These are phyloP conservation scores for Solen grandis DNA, from an alignment of 1,140 invertebrate genomes.

Conservation along the genomic window DNA sequence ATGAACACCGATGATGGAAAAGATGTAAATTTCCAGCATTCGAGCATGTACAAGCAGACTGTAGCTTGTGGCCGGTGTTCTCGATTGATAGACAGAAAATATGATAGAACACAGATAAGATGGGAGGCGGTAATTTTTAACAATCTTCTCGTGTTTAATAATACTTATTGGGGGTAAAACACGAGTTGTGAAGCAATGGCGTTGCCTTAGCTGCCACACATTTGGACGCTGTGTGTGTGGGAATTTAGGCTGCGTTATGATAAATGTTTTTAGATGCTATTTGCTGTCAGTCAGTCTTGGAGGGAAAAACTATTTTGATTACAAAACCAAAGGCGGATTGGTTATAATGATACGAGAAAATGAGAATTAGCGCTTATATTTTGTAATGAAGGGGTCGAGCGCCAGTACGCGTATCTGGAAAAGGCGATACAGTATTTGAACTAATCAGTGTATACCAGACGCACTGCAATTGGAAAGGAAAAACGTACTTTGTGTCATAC, in stretches of 20 bases:
- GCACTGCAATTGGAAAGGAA: neutral
- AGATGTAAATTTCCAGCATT: neutral
- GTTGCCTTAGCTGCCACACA: conserved; percentile 20
- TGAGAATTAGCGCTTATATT: conserved; percentile 10
- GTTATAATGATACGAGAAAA: conserved; percentile 46
- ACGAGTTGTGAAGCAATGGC: conserved; percentile 32
- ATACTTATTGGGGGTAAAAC: conserved; percentile 38
- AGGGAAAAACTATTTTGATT: conserved; percentile 53
- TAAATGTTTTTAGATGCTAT: conserved; percentile 57
- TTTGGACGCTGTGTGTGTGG: conserved; percentile 32
- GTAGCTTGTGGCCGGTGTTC: conserved; percentile 14
- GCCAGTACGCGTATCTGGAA: conserved; percentile 52
- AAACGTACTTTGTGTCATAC: neutral
- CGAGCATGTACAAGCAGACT: too few species aligned
- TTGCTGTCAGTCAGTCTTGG: conserved; percentile 44
- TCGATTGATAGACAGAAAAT: conserved; percentile 45
- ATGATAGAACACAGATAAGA: conserved; percentile 33
- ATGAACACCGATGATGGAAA: conserved; percentile 50
- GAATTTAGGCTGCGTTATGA: conserved; percentile 47
- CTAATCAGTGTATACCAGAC: neutral
- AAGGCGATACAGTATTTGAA: conserved; percentile 51
- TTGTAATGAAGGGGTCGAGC: conserved; percentile 38
- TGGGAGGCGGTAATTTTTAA: conserved; percentile 37
- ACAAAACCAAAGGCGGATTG: conserved; percentile 45
- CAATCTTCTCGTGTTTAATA: conserved; percentile 42